These are phyloP conservation scores for Cladorhizidae sp. DNA, from an alignment of 37 sponge, comb jelly and placozoan species.

Conservation along the genomic window DNA sequence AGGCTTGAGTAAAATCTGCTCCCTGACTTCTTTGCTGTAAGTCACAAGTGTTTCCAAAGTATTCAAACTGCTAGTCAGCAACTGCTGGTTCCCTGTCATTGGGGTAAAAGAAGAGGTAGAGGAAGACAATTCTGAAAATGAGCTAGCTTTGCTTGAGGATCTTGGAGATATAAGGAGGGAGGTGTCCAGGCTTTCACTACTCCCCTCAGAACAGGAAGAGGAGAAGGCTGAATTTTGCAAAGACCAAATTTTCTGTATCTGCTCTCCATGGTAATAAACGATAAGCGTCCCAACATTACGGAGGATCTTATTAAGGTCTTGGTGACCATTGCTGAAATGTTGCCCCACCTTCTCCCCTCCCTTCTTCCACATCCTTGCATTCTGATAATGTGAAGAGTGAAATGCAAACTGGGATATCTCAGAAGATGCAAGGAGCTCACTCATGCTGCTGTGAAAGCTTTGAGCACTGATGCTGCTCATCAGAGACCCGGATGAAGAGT, in stretches of 20 bases:
- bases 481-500: neutral
- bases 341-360: too few species aligned
- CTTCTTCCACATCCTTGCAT: neutral
- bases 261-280: slow-evolving; percentile 21
- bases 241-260: slow-evolving; percentile 11
- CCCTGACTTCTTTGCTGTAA: slow-evolving; percentile 19
- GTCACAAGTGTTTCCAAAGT: slow-evolving; percentile 20
- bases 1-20: slow-evolving; percentile 19
- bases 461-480: slow-evolving; percentile 6
- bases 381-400: neutral
- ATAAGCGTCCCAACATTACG: slow-evolving; percentile 16
- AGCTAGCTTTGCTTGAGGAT: slow-evolving; percentile 4
- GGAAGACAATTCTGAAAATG: neutral
- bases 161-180: slow-evolving; percentile 8
- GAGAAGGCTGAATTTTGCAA: neutral
- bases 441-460: slow-evolving; percentile 7
- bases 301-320: neutral
- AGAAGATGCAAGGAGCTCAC: slow-evolving; percentile 2
- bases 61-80: slow-evolving; percentile 11
- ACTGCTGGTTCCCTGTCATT: slow-evolving; percentile 17
- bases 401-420: slow-evolving; percentile 2
- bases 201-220: neutral
- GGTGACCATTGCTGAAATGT: neutral
- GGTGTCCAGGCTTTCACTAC: slow-evolving; percentile 14
- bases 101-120: neutral